These are phyloP conservation scores for Motacilla alba DNA, from an alignment of 2,113 vertebrate species.

Conservation along the genomic window DNA sequence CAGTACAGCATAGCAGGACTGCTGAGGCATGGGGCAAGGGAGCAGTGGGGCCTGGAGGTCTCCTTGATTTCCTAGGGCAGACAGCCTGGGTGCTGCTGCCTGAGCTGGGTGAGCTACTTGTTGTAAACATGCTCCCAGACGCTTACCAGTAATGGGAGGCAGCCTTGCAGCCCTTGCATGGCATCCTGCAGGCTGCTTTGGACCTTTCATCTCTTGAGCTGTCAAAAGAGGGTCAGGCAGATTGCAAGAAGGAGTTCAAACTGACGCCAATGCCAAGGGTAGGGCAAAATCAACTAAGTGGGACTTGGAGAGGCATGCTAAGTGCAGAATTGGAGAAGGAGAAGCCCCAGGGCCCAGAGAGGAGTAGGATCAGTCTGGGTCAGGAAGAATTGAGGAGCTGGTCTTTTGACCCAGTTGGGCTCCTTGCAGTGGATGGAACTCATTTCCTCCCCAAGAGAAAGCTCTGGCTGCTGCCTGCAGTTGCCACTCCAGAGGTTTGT, in stretches of 20 bases:
- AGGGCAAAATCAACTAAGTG: background rate
- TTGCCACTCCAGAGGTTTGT: background rate
- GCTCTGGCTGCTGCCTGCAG: background rate
- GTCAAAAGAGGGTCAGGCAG: background rate
- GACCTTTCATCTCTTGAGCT: background rate
- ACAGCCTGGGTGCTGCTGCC: background rate
- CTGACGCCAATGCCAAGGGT: background rate
- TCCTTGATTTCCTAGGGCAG: background rate
- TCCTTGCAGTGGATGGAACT: background rate
- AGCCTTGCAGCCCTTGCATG: background rate
- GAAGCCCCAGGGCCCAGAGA: background rate
- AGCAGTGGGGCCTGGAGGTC: background rate
- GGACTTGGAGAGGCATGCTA: background rate
- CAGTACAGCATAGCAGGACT: background rate
- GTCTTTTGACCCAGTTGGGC: background rate
- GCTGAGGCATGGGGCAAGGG: background rate
- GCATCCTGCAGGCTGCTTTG: background rate
- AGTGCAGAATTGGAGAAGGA: background rate
- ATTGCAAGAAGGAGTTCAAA: background rate
- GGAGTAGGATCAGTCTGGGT: background rate
- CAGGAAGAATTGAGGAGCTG: background rate
- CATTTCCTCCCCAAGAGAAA: background rate
- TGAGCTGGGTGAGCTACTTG: background rate
- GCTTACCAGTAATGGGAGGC: background rate
- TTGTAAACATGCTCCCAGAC: background rate